Conservation (phyloP, 1,140 invertebrate species). For the Pseudomyrmex dendroicus region DNA sequence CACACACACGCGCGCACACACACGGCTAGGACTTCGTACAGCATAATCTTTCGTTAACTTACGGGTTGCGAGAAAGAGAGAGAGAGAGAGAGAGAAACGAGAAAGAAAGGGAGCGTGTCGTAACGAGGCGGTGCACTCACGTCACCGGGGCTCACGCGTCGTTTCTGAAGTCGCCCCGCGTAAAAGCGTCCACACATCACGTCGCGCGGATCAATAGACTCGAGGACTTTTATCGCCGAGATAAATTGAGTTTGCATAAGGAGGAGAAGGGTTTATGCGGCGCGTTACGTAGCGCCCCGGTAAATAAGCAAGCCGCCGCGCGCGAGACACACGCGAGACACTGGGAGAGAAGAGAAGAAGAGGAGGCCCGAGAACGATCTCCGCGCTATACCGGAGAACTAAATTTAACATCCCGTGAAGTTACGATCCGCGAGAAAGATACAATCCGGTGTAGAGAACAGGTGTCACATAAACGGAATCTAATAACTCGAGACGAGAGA, state of each 20-base stretch:
- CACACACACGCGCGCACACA: too few relatives aligned
- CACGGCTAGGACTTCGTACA: too few relatives aligned
- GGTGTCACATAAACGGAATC: background rate
- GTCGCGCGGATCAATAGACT: slow-evolving; percentile 57
- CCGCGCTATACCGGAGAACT: background rate
- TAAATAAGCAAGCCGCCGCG: slow-evolving; percentile 49
- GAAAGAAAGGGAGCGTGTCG: background rate
- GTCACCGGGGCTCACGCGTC: background rate
- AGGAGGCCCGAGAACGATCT: slow-evolving; percentile 36
- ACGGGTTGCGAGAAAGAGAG: background rate
- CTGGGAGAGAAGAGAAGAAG: background rate
- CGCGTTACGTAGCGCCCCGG: slow-evolving; percentile 18
- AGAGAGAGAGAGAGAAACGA: too few relatives aligned
- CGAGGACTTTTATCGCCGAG: slow-evolving; percentile 53
- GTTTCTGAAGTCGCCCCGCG: slow-evolving; percentile 5
- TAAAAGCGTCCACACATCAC: slow-evolving; percentile 55
- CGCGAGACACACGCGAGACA: too few relatives aligned
- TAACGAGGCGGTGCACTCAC: slow-evolving; percentile 57
- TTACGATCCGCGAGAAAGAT: slow-evolving; percentile 3
- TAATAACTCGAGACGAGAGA: too few relatives aligned
- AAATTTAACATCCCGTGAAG: slow-evolving; percentile 57
- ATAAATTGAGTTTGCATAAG: slow-evolving; percentile 66
- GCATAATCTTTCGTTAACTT: slow-evolving; percentile 57
- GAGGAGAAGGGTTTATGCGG: slow-evolving; percentile 22
- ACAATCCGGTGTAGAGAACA: background rate